A percentile compares a stretch with the other conserved stretches of the same genome.
Conservation (phyloP, 2,888 invertebrate species). For the Agriopis aurantiaria region DNA sequence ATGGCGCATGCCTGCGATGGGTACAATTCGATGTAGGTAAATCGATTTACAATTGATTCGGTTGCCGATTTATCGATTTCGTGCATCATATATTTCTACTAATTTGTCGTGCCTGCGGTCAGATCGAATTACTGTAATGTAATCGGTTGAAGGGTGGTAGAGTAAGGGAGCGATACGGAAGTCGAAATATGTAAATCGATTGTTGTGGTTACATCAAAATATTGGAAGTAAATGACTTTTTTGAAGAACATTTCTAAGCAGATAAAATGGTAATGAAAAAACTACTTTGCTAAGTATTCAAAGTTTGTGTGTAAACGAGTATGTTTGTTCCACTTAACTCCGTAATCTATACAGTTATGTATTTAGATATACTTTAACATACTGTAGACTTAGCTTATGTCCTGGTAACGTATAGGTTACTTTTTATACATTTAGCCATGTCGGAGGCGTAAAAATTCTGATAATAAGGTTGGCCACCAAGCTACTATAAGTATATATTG, state of each 20-base stretch:
- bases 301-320: not conserved
- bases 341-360: too few relatives aligned
- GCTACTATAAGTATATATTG: too few relatives aligned
- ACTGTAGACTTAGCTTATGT: too few relatives aligned
- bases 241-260: not conserved
- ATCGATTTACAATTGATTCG: conserved; percentile 67
- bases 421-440: too few relatives aligned
- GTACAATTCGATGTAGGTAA: conserved; percentile 66
- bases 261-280: too few relatives aligned
- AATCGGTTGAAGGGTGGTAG: conserved; percentile 29
- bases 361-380: too few relatives aligned
- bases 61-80: conserved; percentile 37
- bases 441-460: too few relatives aligned
- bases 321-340: too few relatives aligned
- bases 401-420: too few relatives aligned
- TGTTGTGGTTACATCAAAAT: conserved; percentile 11
- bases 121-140: conserved; percentile 37
- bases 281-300: not conserved
- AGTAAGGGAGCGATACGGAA: conserved; percentile 22
- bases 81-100: conserved; percentile 40
- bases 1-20: conserved; percentile 39
- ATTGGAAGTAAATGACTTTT: not conserved
- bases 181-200: conserved; percentile 34
- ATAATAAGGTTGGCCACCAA: too few relatives aligned
- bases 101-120: conserved; percentile 43